These are phyloP conservation scores for Eubasilissa regina DNA, from an alignment of 1,140 invertebrate species.

Conservation along the genomic window DNA sequence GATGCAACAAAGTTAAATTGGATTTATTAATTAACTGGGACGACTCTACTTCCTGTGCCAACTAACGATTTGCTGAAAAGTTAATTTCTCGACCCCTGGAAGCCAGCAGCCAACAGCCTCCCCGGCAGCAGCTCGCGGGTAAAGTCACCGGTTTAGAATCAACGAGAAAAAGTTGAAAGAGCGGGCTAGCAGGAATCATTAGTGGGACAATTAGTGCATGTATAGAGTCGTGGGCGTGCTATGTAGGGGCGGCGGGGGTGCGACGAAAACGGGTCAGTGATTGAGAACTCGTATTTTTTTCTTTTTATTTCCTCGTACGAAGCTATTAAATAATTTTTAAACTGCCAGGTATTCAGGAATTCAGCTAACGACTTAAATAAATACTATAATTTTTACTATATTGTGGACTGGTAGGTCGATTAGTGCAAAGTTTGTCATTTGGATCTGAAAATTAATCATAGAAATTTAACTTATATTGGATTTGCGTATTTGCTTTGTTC, in stretches of 20 bases:
- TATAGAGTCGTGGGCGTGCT: not conserved
- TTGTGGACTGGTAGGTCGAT: no score
- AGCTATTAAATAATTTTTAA: no score
- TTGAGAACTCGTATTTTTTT: not conserved
- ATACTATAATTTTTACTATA: no score
- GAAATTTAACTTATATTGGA: no score
- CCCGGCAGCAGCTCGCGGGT: not conserved
- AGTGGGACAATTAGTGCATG: conserved; percentile 50
- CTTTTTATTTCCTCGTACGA: no score
- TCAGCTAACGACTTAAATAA: no score
- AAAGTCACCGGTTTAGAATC: conserved; percentile 37
- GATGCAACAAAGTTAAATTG: conserved; percentile 30
- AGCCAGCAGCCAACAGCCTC: not conserved
- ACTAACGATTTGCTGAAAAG: conserved; percentile 27
- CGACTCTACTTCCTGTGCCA: not conserved
- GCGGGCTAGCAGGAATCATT: conserved; percentile 47
- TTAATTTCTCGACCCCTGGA: conserved; percentile 1
- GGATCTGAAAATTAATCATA: no score
- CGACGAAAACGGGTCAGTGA: not conserved
- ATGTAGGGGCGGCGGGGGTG: not conserved
- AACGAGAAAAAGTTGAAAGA: conserved; percentile 51
- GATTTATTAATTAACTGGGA: conserved; percentile 37
- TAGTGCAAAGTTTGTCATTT: no score
- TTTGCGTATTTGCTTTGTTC: no score
- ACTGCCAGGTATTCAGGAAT: no score